A percentile compares a stretch with the other conserved stretches of the same genome.
Conservation (phyloP, 2,113 vertebrate genomes). For the Butorides virescens region DNA sequence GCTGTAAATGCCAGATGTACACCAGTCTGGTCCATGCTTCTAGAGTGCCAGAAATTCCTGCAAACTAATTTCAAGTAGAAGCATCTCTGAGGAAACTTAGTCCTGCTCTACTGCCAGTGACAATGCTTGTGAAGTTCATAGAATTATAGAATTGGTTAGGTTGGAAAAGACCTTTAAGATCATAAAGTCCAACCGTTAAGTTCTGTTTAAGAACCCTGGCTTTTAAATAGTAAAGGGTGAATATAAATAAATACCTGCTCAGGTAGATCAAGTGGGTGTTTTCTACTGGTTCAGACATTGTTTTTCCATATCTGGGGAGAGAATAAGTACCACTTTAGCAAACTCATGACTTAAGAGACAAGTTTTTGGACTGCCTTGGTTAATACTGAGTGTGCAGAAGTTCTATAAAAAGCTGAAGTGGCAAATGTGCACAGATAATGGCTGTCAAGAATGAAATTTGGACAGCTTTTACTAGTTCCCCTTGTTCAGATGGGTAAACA, state of each 20-base stretch:
- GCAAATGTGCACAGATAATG: not conserved
- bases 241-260: slow-evolving; percentile 13
- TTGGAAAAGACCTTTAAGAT: too few relatives aligned
- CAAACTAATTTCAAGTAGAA: not conserved
- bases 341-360: not conserved
- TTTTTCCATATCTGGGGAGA: slow-evolving; percentile 46
- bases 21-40: not conserved
- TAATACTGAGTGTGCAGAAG: not conserved
- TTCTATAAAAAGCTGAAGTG: not conserved
- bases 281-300: not conserved
- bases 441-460: not conserved
- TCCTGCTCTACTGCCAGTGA: not conserved
- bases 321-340: not conserved
- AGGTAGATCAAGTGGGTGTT: not conserved
- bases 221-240: not conserved
- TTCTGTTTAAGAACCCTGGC: not conserved
- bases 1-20: not conserved
- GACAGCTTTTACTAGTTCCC: not conserved
- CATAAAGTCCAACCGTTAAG: too few relatives aligned
- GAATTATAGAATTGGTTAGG: too few relatives aligned
- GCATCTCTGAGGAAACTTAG: not conserved
- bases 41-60: not conserved
- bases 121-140: not conserved
- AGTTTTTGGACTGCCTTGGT: not conserved
- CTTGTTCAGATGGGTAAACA: not conserved